Conservation (phyloP, 1,140 invertebrate genomes). For the Calephelis nemesis region DNA sequence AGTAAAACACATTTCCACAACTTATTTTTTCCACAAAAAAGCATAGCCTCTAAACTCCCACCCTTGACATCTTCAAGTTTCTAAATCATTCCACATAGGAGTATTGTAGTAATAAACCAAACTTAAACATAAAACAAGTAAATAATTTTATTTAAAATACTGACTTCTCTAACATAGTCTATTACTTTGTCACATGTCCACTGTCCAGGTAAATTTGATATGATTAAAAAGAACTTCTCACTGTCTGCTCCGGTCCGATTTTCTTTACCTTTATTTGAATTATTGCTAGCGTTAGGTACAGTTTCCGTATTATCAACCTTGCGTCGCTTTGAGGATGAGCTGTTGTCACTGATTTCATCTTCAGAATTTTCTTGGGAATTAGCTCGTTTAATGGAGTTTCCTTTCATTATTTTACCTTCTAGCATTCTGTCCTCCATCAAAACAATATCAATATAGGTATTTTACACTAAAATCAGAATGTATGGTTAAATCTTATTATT, state of each 20-base stretch:
- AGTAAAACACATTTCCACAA: too few species aligned
- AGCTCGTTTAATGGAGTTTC: background rate
- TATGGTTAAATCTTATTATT: too few species aligned
- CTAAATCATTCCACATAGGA: too few species aligned
- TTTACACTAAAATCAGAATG: too few species aligned
- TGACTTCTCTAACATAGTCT: slow-evolving; percentile 34
- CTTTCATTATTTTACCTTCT: too few species aligned
- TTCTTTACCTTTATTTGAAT: background rate
- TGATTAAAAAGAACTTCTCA: background rate
- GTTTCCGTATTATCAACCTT: background rate
- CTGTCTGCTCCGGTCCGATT: background rate
- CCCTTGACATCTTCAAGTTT: too few species aligned
- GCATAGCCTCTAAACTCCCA: too few species aligned
- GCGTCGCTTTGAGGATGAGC: slow-evolving; percentile 6
- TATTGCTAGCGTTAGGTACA: background rate
- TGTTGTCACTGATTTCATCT: slow-evolving; percentile 3
- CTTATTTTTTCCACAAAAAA: too few species aligned
- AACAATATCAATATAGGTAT: too few species aligned
- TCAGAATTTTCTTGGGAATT: slow-evolving; percentile 12
- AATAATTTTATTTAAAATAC: background rate
- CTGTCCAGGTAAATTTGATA: slow-evolving; percentile 30
- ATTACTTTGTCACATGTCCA: slow-evolving; percentile 36
- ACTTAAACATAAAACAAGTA: background rate
- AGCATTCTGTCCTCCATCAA: too few species aligned
- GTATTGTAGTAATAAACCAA: too few species aligned